Percentiles rank a stretch among this genome's conserved stretches.
phyloP scores from a whole-genome alignment of 1,140 invertebrate species.

The Leptopilina boulardi region DNA sequence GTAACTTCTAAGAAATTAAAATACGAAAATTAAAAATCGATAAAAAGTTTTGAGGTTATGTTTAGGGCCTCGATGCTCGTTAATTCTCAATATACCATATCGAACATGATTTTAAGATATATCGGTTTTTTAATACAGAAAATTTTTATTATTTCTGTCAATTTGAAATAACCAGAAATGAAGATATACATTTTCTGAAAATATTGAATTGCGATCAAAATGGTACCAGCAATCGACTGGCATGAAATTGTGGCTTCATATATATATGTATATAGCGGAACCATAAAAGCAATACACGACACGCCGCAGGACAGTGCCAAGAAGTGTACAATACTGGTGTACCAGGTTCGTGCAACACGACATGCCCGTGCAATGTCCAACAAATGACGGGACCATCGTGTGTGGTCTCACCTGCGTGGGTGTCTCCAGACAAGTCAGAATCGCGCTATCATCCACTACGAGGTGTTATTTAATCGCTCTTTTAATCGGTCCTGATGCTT shows the following conservation, averaged over 20 bases:
- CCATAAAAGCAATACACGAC: slow-evolving; percentile 62
- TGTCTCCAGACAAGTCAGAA: slow-evolving; percentile 53
- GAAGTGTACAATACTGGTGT: slow-evolving; percentile 69
- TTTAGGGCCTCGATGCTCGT: too few species aligned
- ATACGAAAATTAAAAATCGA: too few species aligned
- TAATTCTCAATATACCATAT: too few species aligned
- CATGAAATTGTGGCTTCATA: slow-evolving; percentile 63
- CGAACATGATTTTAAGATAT: too few species aligned
- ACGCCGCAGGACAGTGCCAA: slow-evolving; percentile 67
- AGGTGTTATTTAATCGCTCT: slow-evolving; percentile 18
- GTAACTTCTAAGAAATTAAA: too few species aligned
- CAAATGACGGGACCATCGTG: slow-evolving; percentile 75
- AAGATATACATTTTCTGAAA: neutral
- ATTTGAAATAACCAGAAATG: neutral
- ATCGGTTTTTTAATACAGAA: too few species aligned
- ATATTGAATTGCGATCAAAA: neutral
- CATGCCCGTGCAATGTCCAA: slow-evolving; percentile 70
- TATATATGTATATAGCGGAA: too few species aligned
- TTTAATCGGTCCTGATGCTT: slow-evolving; percentile 5
- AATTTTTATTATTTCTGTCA: too few species aligned
- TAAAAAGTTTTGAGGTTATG: too few species aligned
- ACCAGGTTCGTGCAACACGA: slow-evolving; percentile 65
- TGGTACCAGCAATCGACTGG: slow-evolving; percentile 15
- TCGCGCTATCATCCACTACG: slow-evolving; percentile 41
- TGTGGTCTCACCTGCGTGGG: slow-evolving; percentile 74